Percentiles rank a stretch among this genome's conserved stretches.
Conservation (phyloP, 1,140 invertebrate species). For the Lasioglossum baleicum region DNA sequence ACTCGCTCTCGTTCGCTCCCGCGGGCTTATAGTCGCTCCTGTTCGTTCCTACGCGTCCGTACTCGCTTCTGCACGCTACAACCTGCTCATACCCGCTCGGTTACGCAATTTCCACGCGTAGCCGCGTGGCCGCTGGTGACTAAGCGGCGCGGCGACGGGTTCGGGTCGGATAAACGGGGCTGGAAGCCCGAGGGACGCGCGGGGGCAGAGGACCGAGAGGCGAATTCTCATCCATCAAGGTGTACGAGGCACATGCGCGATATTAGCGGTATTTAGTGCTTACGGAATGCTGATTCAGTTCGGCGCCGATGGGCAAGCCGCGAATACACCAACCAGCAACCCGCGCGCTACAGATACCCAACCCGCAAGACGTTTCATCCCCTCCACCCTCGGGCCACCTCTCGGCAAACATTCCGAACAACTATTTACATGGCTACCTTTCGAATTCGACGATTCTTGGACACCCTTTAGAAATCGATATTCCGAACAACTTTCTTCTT, state of each 20-base stretch:
- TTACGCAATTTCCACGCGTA: conserved; percentile 41
- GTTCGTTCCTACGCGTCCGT: not conserved
- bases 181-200: not conserved
- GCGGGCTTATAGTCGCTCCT: too few species aligned
- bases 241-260: conserved; percentile 56
- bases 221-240: conserved; percentile 65
- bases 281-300: conserved; percentile 70
- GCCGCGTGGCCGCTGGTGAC: conserved; percentile 10
- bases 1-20: not conserved
- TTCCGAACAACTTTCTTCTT: too few species aligned
- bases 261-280: conserved; percentile 71
- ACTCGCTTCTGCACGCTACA: not conserved
- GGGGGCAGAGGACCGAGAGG: conserved; percentile 16
- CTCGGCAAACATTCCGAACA: too few species aligned
- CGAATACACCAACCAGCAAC: conserved; percentile 28
- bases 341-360: conserved; percentile 22
- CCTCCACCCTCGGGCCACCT: not conserved
- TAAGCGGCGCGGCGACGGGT: conserved; percentile 25
- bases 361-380: not conserved
- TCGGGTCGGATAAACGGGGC: conserved; percentile 20
- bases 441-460: too few species aligned
- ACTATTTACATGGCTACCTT: too few species aligned
- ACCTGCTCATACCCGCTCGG: too few species aligned
- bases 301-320: conserved; percentile 61
- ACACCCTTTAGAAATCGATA: too few species aligned